A percentile compares a stretch with the other conserved stretches of the same genome.
Conservation (phyloP, 1,140 invertebrate species). For the Oreohelix idahoensis region DNA sequence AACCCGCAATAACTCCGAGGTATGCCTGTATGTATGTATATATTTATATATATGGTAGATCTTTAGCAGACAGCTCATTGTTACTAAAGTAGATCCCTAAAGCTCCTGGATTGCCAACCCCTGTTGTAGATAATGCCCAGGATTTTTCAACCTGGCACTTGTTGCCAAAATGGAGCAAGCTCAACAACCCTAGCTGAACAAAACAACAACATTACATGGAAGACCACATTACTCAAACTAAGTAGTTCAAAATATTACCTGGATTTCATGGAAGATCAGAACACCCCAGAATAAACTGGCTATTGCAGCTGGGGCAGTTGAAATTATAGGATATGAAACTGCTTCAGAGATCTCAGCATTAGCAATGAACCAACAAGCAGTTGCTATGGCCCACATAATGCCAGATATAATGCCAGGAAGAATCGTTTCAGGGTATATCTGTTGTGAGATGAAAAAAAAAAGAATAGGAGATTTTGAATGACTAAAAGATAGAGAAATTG, state of each 20-base stretch:
- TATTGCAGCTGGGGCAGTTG: slow-evolving; percentile 62
- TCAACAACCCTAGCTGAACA: too few species aligned
- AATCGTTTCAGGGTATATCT: slow-evolving; percentile 71
- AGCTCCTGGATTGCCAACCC: too few species aligned
- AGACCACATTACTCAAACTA: too few species aligned
- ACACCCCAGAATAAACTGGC: slow-evolving; percentile 65
- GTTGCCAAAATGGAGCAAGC: too few species aligned
- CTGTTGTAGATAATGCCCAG: too few species aligned
- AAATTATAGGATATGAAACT: slow-evolving; percentile 73
- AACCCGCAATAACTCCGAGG: too few species aligned
- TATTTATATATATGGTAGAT: too few species aligned
- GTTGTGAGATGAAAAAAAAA: neutral
- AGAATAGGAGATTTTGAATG: neutral
- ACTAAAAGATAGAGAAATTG: neutral
- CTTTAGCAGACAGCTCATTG: too few species aligned
- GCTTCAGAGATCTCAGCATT: slow-evolving; percentile 72
- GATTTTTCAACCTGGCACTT: too few species aligned
- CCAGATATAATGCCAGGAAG: slow-evolving; percentile 73
- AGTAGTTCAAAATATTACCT: slow-evolving; percentile 47
- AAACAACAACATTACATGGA: too few species aligned
- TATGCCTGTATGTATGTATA: too few species aligned
- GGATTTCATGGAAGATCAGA: slow-evolving; percentile 66
- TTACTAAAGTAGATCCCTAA: too few species aligned
- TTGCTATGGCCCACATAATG: slow-evolving; percentile 73
- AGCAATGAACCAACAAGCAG: slow-evolving; percentile 73